Conservation (phyloP, 2,797 vertebrate genomes). For the Tarsius wallacei region DNA sequence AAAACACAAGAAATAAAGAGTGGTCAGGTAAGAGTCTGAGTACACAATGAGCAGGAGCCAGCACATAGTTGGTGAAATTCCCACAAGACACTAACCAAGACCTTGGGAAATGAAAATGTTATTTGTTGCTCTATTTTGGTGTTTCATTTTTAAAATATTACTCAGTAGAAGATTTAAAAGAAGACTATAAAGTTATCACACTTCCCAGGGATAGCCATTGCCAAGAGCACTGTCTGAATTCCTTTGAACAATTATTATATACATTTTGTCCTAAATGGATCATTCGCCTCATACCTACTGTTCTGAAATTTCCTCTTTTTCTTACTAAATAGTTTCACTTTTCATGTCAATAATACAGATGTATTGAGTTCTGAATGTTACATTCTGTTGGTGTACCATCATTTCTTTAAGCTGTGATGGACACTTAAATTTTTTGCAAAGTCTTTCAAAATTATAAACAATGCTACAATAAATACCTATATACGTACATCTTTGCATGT, state of each 20-base stretch:
- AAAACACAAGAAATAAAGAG: not conserved
- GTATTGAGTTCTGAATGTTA: conserved; percentile 9
- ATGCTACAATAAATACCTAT: not conserved
- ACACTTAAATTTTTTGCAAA: not conserved
- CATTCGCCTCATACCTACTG: not conserved
- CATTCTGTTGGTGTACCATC: not conserved
- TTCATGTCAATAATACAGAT: not conserved
- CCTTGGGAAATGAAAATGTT: not conserved
- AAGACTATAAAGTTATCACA: not conserved
- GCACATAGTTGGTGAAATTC: not conserved
- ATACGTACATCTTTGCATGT: not conserved
- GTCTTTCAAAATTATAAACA: conserved; percentile 51
- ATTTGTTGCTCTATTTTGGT: not conserved
- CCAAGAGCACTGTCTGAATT: not conserved
- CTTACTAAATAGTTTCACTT: not conserved
- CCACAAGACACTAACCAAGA: not conserved
- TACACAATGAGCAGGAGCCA: not conserved
- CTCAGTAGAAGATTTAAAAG: not conserved
- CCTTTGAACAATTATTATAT: not conserved
- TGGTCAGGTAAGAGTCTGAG: not conserved
- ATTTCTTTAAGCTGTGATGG: not conserved
- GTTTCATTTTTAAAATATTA: conserved; percentile 34
- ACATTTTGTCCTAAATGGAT: not conserved
- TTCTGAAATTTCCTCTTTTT: conserved; percentile 33
- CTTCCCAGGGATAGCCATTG: not conserved